Conservation (phyloP, 2,797 vertebrate species). For the Pangasius macronema region DNA sequence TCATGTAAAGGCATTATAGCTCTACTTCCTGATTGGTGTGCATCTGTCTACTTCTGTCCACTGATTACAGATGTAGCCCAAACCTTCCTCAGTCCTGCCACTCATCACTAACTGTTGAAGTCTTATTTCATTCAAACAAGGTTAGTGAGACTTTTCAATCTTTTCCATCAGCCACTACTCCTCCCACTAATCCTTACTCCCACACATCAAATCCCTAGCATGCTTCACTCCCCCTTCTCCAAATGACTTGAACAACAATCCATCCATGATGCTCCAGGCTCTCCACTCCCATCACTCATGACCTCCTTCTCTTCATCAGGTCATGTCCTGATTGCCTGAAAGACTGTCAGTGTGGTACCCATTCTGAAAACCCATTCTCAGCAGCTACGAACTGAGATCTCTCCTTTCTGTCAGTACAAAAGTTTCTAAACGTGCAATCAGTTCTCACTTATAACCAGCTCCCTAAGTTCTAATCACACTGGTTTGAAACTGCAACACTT, state of each 20-base stretch:
- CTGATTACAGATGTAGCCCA: neutral
- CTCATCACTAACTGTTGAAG: neutral
- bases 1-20: conserved; percentile 56
- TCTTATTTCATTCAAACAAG: neutral
- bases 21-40: conserved; percentile 4
- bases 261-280: conserved; percentile 3
- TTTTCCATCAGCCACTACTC: neutral
- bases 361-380: neutral
- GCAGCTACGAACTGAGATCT: neutral
- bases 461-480: neutral
- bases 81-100: neutral
- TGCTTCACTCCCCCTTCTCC: conserved; percentile 20
- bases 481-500: neutral
- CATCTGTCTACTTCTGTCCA: neutral
- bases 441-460: neutral
- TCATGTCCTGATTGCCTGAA: conserved; percentile 18
- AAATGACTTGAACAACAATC: conserved; percentile 3
- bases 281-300: conserved; percentile 6
- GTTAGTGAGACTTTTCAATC: conserved; percentile 16
- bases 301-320: conserved; percentile 1
- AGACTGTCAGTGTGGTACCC: neutral
- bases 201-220: conserved; percentile 6
- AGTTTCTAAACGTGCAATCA: neutral
- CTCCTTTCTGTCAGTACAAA: neutral
- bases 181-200: conserved; percentile 8